Evolutionary conservation across 2,113 vertebrate genomes (phyloP).

Genomic region (Promerops cafer): DNA sequence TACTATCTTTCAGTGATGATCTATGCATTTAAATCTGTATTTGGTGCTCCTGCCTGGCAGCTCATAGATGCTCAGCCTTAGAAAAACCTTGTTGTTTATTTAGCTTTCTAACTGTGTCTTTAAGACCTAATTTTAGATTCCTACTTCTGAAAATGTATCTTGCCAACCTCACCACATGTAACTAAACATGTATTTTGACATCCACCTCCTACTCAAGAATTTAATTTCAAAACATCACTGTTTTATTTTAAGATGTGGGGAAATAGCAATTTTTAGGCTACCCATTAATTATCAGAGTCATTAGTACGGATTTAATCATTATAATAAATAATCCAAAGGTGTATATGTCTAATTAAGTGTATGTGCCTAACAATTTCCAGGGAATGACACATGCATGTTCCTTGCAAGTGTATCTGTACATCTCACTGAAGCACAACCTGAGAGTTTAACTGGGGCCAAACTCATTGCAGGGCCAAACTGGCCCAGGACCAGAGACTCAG

Average conservation of each 20-base stretch:
- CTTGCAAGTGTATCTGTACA: neutral
- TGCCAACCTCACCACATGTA: neutral
- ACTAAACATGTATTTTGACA: neutral
- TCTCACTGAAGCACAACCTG: neutral
- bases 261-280: conserved; percentile 9
- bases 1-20: neutral
- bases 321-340: neutral
- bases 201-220: neutral
- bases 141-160: neutral
- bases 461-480: neutral
- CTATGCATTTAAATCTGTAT: neutral
- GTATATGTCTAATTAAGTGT: neutral
- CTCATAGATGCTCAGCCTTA: neutral
- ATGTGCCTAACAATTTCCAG: neutral
- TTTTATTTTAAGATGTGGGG: neutral
- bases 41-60: neutral
- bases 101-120: neutral
- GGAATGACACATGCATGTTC: neutral
- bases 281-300: neutral
- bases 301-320: neutral
- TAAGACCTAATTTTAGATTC: conserved; percentile 15
- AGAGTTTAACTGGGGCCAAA: neutral
- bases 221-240: neutral
- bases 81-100: neutral
- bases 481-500: neutral